phyloP scores from a whole-genome alignment of 2,888 invertebrate genomes.

The Yponomeuta cagnagella region DNA sequence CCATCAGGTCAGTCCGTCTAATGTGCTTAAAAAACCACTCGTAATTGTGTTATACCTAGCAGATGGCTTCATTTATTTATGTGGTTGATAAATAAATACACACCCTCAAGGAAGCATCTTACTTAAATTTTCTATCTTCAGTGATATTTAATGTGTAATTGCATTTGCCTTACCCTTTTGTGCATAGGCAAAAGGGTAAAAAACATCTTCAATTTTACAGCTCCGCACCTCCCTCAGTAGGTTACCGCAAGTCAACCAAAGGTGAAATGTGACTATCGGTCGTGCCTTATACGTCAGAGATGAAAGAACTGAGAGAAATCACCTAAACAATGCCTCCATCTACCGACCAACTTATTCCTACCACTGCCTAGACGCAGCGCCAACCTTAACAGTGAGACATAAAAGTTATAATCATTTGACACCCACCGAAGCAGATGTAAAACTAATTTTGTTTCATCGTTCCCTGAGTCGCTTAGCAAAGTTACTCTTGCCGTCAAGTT shows the following conservation, averaged over 20 bases:
- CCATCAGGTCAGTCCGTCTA: too few relatives aligned
- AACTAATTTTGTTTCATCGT: background rate
- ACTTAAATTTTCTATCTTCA: too few relatives aligned
- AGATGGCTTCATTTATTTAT: too few relatives aligned
- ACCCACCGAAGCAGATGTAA: background rate
- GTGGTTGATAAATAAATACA: too few relatives aligned
- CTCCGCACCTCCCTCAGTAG: background rate
- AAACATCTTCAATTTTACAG: background rate
- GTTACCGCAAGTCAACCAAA: constrained; percentile 2
- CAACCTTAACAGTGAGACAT: background rate
- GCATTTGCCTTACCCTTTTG: too few relatives aligned
- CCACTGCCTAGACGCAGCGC: background rate
- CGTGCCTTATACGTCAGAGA: constrained; percentile 12
- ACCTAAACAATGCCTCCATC: constrained; percentile 40
- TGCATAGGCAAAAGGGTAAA: too few relatives aligned
- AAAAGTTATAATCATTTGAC: background rate
- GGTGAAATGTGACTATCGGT: constrained; percentile 5
- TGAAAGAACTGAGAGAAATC: constrained; percentile 44
- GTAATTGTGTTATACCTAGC: too few relatives aligned
- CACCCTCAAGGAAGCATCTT: too few relatives aligned
- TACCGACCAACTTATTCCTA: background rate
- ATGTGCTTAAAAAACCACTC: too few relatives aligned
- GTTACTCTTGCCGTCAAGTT: background rate
- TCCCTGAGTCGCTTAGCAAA: background rate
- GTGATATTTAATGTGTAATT: too few relatives aligned